These are phyloP conservation scores for Poeciliopsis occidentalis DNA, from an alignment of 2,113 vertebrate species.

Conservation along the genomic window DNA sequence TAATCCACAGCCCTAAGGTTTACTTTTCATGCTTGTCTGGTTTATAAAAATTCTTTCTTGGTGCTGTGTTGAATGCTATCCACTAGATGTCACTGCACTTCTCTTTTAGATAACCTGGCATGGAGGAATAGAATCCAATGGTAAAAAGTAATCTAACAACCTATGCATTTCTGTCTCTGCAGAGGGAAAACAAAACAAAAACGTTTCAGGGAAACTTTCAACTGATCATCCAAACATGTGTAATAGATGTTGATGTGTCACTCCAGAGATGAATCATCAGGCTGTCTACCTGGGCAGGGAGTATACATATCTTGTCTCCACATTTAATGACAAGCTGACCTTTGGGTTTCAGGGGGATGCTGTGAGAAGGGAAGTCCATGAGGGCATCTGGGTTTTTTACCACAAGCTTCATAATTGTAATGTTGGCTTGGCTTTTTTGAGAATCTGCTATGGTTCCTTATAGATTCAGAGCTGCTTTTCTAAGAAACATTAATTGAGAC, in stretches of 20 bases:
- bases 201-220: neutral
- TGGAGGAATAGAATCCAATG: neutral
- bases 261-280: neutral
- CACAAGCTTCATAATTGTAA: neutral
- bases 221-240: neutral
- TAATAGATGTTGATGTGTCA: neutral
- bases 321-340: neutral
- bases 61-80: neutral
- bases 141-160: neutral
- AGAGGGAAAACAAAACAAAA: neutral
- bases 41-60: too few relatives aligned
- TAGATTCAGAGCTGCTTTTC: neutral
- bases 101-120: neutral
- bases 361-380: neutral
- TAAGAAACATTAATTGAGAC: neutral
- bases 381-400: neutral
- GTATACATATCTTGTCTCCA: neutral
- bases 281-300: neutral
- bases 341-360: neutral
- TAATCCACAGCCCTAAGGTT: too few relatives aligned
- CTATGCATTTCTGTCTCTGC: neutral
- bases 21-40: too few relatives aligned
- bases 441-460: neutral
- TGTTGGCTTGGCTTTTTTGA: neutral
- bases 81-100: constrained; percentile 16